Evolutionary conservation across 2,797 vertebrate species (phyloP).

Genomic region (Falco concolor): DNA sequence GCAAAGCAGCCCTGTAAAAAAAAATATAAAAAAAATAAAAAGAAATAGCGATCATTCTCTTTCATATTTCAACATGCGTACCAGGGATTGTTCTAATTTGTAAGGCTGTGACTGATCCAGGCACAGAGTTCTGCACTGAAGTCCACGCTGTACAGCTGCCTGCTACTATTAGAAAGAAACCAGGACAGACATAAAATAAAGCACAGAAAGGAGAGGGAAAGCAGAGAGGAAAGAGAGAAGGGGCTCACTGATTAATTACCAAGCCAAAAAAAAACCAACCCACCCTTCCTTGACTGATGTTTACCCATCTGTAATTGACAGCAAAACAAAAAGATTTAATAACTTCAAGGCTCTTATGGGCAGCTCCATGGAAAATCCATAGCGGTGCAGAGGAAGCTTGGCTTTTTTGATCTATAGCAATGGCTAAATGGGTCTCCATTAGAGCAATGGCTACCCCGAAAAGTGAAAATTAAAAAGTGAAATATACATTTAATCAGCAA

Average conservation of each 20-base stretch:
- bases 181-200: slow-evolving; percentile 37
- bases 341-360: slow-evolving; percentile 43
- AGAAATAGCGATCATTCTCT: neutral
- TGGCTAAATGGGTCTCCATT: slow-evolving; percentile 61
- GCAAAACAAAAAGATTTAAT: slow-evolving; percentile 67
- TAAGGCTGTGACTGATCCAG: slow-evolving; percentile 58
- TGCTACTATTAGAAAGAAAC: slow-evolving; percentile 53
- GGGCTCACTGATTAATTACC: slow-evolving; percentile 62
- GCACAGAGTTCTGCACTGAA: slow-evolving; percentile 13
- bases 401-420: slow-evolving; percentile 60
- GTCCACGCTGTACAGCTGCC: slow-evolving; percentile 42
- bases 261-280: slow-evolving; percentile 30
- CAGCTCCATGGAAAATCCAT: slow-evolving; percentile 59
- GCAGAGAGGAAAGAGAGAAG: neutral
- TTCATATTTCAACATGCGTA: slow-evolving; percentile 10
- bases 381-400: slow-evolving; percentile 4
- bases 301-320: slow-evolving; percentile 61
- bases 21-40: neutral
- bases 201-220: slow-evolving; percentile 46
- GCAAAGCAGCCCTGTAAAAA: neutral
- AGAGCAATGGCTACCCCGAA: slow-evolving; percentile 57
- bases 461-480: slow-evolving; percentile 66
- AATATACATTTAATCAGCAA: slow-evolving; percentile 47
- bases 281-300: slow-evolving; percentile 61
- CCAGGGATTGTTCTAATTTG: slow-evolving; percentile 50